phyloP scores from a whole-genome alignment of 2,888 invertebrate species.

The Eupithecia dodoneata region DNA sequence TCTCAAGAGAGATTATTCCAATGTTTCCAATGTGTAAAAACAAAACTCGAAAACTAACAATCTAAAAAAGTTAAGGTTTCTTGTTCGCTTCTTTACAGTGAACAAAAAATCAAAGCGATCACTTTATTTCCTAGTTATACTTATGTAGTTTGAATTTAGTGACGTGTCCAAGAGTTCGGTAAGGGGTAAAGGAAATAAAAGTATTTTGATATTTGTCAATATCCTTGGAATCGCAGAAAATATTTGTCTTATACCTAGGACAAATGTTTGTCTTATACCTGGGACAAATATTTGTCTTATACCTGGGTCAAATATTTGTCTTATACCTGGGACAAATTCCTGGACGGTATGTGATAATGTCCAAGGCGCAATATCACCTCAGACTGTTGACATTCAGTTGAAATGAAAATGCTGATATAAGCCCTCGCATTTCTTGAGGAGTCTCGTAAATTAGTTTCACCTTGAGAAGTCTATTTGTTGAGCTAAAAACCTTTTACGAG shows the following conservation, averaged over 20 bases:
- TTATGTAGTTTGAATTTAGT: no score
- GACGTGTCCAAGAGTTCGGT: no score
- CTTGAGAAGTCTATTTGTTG: not conserved
- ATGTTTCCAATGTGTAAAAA: not conserved
- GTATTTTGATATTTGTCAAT: not conserved
- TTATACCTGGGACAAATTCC: not conserved
- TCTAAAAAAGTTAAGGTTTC: no score
- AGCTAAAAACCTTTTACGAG: not conserved
- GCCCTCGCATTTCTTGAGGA: not conserved
- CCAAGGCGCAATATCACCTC: slow-evolving; percentile 20
- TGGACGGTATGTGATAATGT: slow-evolving; percentile 3
- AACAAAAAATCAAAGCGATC: no score
- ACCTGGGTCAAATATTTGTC: not conserved
- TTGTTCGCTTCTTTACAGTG: no score
- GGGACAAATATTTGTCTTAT: no score
- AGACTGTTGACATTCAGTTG: slow-evolving; percentile 25
- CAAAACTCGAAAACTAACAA: no score
- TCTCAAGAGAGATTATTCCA: not conserved
- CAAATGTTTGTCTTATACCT: no score
- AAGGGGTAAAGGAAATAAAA: no score
- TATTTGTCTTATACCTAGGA: no score
- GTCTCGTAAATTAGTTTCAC: not conserved
- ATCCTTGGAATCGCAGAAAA: not conserved
- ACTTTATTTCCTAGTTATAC: no score
- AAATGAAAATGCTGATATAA: slow-evolving; percentile 13